phyloP scores from a whole-genome alignment of 1,140 invertebrate genomes.

The Scaptomyza hsui region DNA sequence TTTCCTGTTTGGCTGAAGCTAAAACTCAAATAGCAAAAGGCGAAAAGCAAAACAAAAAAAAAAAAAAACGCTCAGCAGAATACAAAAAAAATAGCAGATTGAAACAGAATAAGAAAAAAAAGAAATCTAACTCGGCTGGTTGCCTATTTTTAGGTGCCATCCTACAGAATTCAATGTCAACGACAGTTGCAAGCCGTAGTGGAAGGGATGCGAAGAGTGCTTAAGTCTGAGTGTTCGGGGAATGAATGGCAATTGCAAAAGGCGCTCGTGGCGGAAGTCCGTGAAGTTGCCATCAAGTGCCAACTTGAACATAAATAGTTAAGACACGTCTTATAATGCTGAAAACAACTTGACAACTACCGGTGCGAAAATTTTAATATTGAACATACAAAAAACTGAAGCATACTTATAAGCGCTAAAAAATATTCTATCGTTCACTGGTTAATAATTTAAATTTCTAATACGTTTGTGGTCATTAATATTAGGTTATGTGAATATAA shows the following conservation, averaged over 20 bases:
- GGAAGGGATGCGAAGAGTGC: not conserved
- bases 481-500: no score
- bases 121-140: conserved; percentile 49
- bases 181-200: conserved; percentile 49
- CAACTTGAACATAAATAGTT: conserved; percentile 56
- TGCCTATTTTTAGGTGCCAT: conserved; percentile 75
- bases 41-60: conserved; percentile 19
- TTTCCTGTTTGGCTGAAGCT: conserved; percentile 76
- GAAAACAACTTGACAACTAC: conserved; percentile 18
- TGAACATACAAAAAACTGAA: conserved; percentile 6
- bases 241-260: conserved; percentile 38
- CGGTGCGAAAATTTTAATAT: not conserved
- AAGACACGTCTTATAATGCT: conserved; percentile 39
- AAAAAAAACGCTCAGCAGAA: conserved; percentile 7
- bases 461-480: no score
- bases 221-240: conserved; percentile 6
- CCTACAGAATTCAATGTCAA: conserved; percentile 75
- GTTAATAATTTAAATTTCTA: not conserved
- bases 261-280: conserved; percentile 32
- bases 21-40: conserved; percentile 44
- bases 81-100: conserved; percentile 1
- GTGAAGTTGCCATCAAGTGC: conserved; percentile 52
- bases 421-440: not conserved
- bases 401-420: conserved; percentile 16
- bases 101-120: conserved; percentile 4